phyloP scores from a whole-genome alignment of 2,888 invertebrate genomes.

The Dynastes tityus region DNA sequence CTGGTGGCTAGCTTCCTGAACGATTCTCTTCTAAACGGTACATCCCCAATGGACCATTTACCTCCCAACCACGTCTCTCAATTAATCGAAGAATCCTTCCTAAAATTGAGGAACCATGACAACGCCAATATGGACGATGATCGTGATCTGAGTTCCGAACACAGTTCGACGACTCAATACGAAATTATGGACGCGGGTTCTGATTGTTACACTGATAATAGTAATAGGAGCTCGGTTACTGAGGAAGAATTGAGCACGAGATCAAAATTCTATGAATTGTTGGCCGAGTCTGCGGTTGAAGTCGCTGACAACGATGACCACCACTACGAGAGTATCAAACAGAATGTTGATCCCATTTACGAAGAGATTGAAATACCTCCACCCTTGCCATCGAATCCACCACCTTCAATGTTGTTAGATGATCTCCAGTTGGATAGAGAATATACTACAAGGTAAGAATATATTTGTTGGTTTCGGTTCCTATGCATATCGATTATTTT shows the following conservation, averaged over 20 bases:
- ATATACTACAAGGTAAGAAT: conserved; percentile 73
- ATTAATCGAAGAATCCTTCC: conserved; percentile 79
- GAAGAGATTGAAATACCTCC: conserved; percentile 87
- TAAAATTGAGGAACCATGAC: conserved; percentile 73
- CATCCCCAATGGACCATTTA: conserved; percentile 72
- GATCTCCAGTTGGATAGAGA: conserved; percentile 82
- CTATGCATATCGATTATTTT: not conserved
- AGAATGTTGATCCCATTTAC: conserved; percentile 83
- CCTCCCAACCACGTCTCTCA: conserved; percentile 73
- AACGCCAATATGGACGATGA: conserved; percentile 60
- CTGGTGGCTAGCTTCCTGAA: conserved; percentile 75
- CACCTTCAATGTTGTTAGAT: conserved; percentile 78
- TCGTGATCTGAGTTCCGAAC: conserved; percentile 70
- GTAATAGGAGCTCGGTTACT: conserved; percentile 70
- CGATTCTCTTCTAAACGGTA: conserved; percentile 75
- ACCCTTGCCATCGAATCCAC: conserved; percentile 84
- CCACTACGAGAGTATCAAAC: conserved; percentile 81
- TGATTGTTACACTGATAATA: conserved; percentile 81
- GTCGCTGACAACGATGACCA: conserved; percentile 79
- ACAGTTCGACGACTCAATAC: conserved; percentile 80
- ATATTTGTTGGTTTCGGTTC: conserved; percentile 11
- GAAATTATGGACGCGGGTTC: conserved; percentile 84
- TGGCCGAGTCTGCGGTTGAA: conserved; percentile 81
- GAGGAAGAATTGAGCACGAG: conserved; percentile 78
- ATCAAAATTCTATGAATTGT: conserved; percentile 82